These are phyloP conservation scores for Macrotus californicus DNA, from an alignment of 2,113 vertebrate genomes.

Conservation along the genomic window DNA sequence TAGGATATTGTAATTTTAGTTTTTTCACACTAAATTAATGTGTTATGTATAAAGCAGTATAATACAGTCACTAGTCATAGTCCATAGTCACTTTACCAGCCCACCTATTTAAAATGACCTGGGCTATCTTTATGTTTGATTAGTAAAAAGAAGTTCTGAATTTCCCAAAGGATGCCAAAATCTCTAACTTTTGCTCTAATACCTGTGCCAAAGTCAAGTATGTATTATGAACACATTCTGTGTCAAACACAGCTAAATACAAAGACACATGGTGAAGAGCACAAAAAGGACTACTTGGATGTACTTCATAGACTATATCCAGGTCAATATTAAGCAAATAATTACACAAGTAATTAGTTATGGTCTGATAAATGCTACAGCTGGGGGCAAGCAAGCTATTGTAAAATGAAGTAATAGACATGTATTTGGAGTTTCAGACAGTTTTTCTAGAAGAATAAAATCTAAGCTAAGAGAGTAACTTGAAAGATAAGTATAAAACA, in stretches of 20 bases:
- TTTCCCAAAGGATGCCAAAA: background rate
- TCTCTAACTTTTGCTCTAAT: background rate
- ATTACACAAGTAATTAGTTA: background rate
- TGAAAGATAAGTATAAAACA: background rate
- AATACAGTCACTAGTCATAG: background rate
- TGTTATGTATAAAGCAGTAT: background rate
- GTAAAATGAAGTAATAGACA: background rate
- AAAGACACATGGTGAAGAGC: background rate
- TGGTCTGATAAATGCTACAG: background rate
- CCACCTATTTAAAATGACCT: background rate
- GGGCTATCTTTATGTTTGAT: background rate
- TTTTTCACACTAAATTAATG: conserved; percentile 9
- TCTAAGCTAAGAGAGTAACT: background rate
- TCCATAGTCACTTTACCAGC: background rate
- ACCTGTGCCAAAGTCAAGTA: background rate
- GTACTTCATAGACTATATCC: background rate
- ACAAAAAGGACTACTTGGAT: background rate
- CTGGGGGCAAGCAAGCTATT: background rate
- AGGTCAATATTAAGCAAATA: background rate
- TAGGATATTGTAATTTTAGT: background rate
- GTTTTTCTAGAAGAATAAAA: background rate
- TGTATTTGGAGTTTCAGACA: background rate
- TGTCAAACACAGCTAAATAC: background rate
- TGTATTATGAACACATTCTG: background rate
- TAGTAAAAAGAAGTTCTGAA: background rate